Evolutionary conservation across 1,140 invertebrate species (phyloP).

Genomic region (Ips typographus): DNA sequence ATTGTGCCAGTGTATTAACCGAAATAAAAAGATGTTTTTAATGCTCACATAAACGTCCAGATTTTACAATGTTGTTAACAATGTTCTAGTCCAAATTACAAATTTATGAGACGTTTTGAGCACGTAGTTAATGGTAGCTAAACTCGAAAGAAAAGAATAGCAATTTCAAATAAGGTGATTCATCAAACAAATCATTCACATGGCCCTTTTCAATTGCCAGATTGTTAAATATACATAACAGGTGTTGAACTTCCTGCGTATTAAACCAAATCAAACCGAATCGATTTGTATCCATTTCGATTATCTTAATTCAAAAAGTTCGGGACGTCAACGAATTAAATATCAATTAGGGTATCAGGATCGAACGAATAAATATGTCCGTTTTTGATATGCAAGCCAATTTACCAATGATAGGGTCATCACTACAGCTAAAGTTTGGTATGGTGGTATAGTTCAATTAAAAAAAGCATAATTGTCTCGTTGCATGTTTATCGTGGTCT

Average conservation of each 20-base stretch:
- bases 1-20: too few relatives aligned
- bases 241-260: not conserved
- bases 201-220: too few relatives aligned
- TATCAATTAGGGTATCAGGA: conserved; percentile 27
- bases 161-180: too few relatives aligned
- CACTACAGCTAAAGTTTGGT: conserved; percentile 3
- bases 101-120: too few relatives aligned
- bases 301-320: conserved; percentile 24
- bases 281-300: conserved; percentile 24
- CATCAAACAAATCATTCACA: too few relatives aligned
- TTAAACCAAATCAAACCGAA: conserved; percentile 9
- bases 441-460: conserved; percentile 13
- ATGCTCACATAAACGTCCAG: too few relatives aligned
- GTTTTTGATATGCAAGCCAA: conserved; percentile 15
- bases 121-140: too few relatives aligned
- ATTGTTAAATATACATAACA: not conserved
- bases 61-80: too few relatives aligned
- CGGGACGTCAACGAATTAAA: conserved; percentile 28
- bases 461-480: conserved; percentile 14
- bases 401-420: conserved; percentile 14
- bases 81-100: too few relatives aligned
- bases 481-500: conserved; percentile 10
- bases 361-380: conserved; percentile 19
- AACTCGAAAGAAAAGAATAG: too few relatives aligned
- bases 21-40: too few relatives aligned